Evolutionary conservation across 2,113 vertebrate genomes (phyloP), one percentile per base, ranked within the genome.

Genomic region (Bufo bufo): DNA sequence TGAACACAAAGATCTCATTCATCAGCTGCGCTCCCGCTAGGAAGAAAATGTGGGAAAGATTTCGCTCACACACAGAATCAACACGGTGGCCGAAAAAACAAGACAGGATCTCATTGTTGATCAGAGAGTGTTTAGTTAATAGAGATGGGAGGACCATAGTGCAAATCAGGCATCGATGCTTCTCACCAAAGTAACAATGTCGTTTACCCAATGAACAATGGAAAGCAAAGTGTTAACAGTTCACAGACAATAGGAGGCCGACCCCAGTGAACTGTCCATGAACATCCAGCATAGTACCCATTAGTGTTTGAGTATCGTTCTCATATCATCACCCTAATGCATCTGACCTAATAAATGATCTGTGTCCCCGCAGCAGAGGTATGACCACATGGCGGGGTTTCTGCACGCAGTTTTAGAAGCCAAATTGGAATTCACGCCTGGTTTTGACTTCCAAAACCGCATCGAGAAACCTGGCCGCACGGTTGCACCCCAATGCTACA

Each of bases 31-130:
- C 59, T 84, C 81, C 87, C 50, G 52, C 72, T 49, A 65, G 23
- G 52, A 89, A 89, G 69, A 69, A 89, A 89, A 83, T 84, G 87
- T 84, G 87, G 59, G 80, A 78, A 78, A 89, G 58, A 23, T n/a
- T 84, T 45, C 43, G 72, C 61, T 65, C 52, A 59, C 23, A 84
- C 59, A n/a, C n/a, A 45, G 49, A 23, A 52, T 23, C 17, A 56
- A 47, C 54, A 33, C 43, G 69, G 56, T 56, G 45, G 63, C 58
- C 58, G 17, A 14, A 82, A 82, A 59, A 74, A 82, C 20, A 54
- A 87, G 79, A n/a, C 33, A 82, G n/a, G 13, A n/a, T 69, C 47
- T 54, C 49, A 83, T 83, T 83, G 82, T 69, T 83, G 20, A 52
- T 50, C 49, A 69, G 11, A 69, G 11, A 79, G 33, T 43, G 23